Conservation (phyloP, 2,888 invertebrate genomes). For the Schizotus pectinicornis region DNA sequence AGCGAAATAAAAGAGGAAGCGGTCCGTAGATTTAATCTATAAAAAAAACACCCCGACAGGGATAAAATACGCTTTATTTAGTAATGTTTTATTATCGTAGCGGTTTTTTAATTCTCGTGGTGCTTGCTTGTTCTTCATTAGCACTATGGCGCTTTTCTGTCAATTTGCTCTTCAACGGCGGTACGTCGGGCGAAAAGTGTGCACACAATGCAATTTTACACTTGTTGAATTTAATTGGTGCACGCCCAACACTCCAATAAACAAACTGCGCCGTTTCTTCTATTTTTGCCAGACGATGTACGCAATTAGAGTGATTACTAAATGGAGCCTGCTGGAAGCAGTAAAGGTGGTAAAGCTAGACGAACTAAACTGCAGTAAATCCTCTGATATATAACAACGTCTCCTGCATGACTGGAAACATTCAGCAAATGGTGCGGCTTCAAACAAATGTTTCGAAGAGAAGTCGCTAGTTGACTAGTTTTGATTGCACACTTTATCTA, state of each 20-base stretch:
- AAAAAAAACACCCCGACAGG: slow-evolving; percentile 36
- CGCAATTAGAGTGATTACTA: too few species aligned
- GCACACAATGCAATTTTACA: slow-evolving; percentile 23
- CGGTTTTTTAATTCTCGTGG: slow-evolving; percentile 38
- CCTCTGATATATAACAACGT: too few species aligned
- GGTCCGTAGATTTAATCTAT: slow-evolving; percentile 37
- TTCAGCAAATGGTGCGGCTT: too few species aligned
- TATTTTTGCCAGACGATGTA: too few species aligned
- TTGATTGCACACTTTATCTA: too few species aligned
- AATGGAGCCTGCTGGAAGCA: too few species aligned
- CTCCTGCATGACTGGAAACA: too few species aligned
- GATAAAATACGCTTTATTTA: slow-evolving; percentile 41
- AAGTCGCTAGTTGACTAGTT: too few species aligned
- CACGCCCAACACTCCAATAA: slow-evolving; percentile 15
- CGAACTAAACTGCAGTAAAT: too few species aligned
- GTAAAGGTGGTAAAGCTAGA: too few species aligned
- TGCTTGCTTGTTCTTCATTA: slow-evolving; percentile 35
- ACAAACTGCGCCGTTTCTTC: slow-evolving; percentile 6
- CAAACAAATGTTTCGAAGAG: too few species aligned
- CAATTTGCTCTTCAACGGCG: slow-evolving; percentile 15
- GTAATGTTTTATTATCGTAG: slow-evolving; percentile 43
- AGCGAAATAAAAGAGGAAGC: slow-evolving; percentile 42
- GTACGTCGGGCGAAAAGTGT: slow-evolving; percentile 10
- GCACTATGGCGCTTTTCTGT: slow-evolving; percentile 14
- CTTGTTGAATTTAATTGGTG: slow-evolving; percentile 29